Conservation (phyloP, 2,888 invertebrate genomes). For the Clivina fossor region DNA sequence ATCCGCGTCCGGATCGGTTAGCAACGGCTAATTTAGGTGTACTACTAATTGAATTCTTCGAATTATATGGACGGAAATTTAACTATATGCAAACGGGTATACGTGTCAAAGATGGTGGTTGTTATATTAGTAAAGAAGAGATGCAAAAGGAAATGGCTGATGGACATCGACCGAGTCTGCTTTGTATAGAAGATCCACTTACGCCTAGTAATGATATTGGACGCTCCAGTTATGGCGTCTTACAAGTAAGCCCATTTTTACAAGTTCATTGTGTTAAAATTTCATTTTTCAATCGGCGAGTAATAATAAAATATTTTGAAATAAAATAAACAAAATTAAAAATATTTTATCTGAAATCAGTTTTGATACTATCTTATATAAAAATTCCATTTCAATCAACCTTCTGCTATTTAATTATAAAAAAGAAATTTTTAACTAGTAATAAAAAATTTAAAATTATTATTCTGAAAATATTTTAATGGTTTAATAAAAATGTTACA, state of each 20-base stretch:
- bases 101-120: conserved; percentile 88
- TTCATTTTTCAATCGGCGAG: too few species aligned
- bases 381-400: too few species aligned
- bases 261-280: too few species aligned
- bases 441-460: too few species aligned
- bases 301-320: too few species aligned
- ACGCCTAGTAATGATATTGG: conserved; percentile 97
- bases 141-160: conserved; percentile 91
- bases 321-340: too few species aligned
- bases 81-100: conserved; percentile 95
- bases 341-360: too few species aligned
- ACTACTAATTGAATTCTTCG: conserved; percentile 94
- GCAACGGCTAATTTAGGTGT: conserved; percentile 82
- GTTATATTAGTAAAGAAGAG: conserved; percentile 92
- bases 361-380: too few species aligned
- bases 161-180: conserved; percentile 88
- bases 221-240: conserved; percentile 91
- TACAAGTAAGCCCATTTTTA: conserved; percentile 61
- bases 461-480: too few species aligned
- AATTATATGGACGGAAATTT: conserved; percentile 95
- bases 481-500: too few species aligned
- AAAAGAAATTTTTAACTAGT: too few species aligned
- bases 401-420: too few species aligned
- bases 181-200: conserved; percentile 98
- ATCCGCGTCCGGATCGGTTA: conserved; percentile 79